These are phyloP conservation scores for Manduca sexta DNA, from an alignment of 1,140 invertebrate species.

Conservation along the genomic window DNA sequence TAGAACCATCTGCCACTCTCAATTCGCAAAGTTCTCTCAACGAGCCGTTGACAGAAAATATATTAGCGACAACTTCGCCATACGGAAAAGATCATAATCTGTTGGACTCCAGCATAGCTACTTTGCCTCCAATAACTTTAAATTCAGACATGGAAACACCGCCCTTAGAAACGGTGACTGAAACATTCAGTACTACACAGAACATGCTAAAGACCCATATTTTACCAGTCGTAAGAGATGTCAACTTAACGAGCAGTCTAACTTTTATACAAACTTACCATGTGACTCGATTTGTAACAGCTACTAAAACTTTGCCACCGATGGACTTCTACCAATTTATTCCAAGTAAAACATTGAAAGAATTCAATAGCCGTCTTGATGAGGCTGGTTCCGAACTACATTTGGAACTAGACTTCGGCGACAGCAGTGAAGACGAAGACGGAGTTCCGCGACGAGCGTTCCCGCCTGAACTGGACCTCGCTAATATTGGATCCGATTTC, in stretches of 20 bases:
- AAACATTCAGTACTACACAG: constrained; percentile 92
- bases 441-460: constrained; percentile 77
- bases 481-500: constrained; percentile 80
- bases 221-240: constrained; percentile 83
- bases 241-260: constrained; percentile 80
- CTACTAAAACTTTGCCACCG: constrained; percentile 90
- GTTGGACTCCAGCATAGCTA: constrained; percentile 85
- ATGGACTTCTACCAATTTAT: constrained; percentile 90
- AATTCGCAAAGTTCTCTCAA: constrained; percentile 75
- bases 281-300: constrained; percentile 87
- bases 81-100: constrained; percentile 80
- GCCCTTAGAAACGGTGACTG: constrained; percentile 89
- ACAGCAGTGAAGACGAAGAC: constrained; percentile 83
- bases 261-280: constrained; percentile 92
- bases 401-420: constrained; percentile 87
- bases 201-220: constrained; percentile 90
- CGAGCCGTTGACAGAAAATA: constrained; percentile 89
- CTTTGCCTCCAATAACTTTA: constrained; percentile 84
- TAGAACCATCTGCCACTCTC: constrained; percentile 76
- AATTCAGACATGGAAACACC: constrained; percentile 84
- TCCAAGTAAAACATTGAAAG: constrained; percentile 89
- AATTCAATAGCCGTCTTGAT: constrained; percentile 89
- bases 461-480: constrained; percentile 76
- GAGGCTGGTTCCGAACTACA: constrained; percentile 92
- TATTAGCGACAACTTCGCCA: constrained; percentile 84